phyloP scores from a whole-genome alignment of 2,888 invertebrate species.

The Trachelus troglodyta region DNA sequence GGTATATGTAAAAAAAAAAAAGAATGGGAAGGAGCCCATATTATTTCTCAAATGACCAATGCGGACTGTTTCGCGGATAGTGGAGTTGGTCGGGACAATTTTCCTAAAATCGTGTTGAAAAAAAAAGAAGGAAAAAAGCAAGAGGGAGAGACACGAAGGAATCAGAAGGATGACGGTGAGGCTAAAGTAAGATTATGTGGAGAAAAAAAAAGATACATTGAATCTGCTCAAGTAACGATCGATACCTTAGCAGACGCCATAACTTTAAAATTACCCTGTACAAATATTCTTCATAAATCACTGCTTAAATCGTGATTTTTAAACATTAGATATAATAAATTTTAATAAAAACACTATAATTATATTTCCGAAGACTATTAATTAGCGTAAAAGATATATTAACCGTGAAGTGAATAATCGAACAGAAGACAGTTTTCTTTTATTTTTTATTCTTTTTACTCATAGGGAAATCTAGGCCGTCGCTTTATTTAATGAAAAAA shows the following conservation, averaged over 20 bases:
- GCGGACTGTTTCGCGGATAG: not conserved
- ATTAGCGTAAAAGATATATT: conserved; percentile 24
- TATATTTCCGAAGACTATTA: conserved; percentile 46
- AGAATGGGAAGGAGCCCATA: not conserved
- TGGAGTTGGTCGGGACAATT: not conserved
- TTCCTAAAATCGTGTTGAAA: conserved; percentile 25
- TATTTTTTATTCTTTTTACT: conserved; percentile 7
- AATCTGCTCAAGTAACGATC: conserved; percentile 44
- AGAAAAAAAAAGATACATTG: conserved; percentile 21
- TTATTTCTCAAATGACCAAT: conserved; percentile 6
- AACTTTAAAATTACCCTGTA: conserved; percentile 50
- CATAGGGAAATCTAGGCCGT: conserved; percentile 6
- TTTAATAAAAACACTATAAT: conserved; percentile 47
- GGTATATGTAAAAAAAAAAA: too few species aligned
- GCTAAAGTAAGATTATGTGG: not conserved
- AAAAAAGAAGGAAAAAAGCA: conserved; percentile 15
- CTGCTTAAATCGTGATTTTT: conserved; percentile 51
- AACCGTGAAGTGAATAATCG: conserved; percentile 19
- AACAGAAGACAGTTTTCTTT: conserved; percentile 12
- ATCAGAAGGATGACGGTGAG: not conserved
- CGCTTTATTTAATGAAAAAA: conserved; percentile 10
- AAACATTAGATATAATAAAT: conserved; percentile 45
- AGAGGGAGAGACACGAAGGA: conserved; percentile 9
- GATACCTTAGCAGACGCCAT: conserved; percentile 47
- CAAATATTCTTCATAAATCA: conserved; percentile 49